A percentile compares a stretch with the other conserved stretches of the same genome.
Conservation (phyloP, 2,113 vertebrate species). For the Montifringilla adamsi region DNA sequence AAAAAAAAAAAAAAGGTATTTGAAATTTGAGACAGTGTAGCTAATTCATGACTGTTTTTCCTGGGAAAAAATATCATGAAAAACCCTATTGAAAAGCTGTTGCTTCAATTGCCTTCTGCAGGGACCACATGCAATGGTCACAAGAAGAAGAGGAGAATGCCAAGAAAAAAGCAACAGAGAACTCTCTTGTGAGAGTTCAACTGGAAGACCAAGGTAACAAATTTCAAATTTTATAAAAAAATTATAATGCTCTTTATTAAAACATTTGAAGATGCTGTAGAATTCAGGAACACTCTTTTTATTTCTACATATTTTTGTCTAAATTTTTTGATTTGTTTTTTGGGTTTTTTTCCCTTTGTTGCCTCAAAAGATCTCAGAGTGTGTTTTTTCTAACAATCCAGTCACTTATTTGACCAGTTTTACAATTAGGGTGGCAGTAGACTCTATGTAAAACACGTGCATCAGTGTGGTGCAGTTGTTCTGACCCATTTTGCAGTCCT, state of each 20-base stretch:
- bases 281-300: not conserved
- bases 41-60: not conserved
- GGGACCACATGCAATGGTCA: slow-evolving; percentile 93
- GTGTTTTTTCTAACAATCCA: not conserved
- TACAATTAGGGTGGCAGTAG: not conserved
- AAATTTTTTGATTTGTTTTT: not conserved
- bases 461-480: not conserved
- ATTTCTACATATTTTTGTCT: not conserved
- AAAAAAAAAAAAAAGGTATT: not conserved
- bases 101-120: slow-evolving; percentile 57
- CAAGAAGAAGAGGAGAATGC: slow-evolving; percentile 81
- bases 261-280: not conserved
- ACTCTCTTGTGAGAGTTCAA: slow-evolving; percentile 77
- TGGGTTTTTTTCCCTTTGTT: not conserved
- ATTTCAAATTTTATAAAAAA: not conserved
- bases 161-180: slow-evolving; percentile 77
- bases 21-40: not conserved
- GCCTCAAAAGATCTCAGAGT: not conserved
- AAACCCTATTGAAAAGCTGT: not conserved
- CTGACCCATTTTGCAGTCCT: not conserved
- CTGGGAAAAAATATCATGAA: not conserved
- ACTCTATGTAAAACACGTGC: not conserved
- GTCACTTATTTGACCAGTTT: slow-evolving; percentile 7
- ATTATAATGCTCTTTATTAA: not conserved
- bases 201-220: slow-evolving; percentile 79